Conservation (phyloP, 2,113 vertebrate genomes). For the Recurvirostra avosetta region DNA sequence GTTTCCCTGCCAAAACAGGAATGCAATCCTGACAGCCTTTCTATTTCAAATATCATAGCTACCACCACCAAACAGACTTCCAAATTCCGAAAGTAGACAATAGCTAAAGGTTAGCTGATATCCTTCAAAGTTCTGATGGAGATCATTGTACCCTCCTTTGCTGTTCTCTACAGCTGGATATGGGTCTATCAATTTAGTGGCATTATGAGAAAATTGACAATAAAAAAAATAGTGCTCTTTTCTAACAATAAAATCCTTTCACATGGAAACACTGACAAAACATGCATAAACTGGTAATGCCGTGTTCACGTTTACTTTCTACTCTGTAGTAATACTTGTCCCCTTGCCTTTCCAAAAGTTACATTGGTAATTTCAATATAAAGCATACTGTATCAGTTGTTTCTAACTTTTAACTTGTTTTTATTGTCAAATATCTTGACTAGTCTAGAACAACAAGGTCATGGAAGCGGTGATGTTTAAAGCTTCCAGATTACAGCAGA, state of each 20-base stretch:
- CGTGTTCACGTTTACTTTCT: background rate
- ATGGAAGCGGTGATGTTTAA: background rate
- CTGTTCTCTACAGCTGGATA: background rate
- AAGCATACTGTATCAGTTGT: background rate
- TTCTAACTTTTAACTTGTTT: background rate
- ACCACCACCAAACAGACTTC: background rate
- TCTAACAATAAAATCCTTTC: background rate
- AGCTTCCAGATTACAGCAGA: background rate
- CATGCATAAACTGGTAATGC: background rate
- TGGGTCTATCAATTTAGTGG: background rate
- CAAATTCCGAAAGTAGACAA: background rate
- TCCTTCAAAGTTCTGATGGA: background rate
- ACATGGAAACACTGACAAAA: background rate
- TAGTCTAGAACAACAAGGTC: background rate
- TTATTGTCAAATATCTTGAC: background rate
- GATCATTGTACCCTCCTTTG: background rate
- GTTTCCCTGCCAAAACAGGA: background rate
- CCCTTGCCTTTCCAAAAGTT: background rate
- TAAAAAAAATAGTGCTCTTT: background rate
- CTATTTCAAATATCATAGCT: background rate
- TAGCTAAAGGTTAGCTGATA: background rate
- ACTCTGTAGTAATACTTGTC: background rate
- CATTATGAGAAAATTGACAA: background rate
- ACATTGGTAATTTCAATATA: background rate
- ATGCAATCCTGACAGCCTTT: background rate